Evolutionary conservation across 2,888 invertebrate genomes (phyloP).

Genomic region (Plagiodera versicolora): DNA sequence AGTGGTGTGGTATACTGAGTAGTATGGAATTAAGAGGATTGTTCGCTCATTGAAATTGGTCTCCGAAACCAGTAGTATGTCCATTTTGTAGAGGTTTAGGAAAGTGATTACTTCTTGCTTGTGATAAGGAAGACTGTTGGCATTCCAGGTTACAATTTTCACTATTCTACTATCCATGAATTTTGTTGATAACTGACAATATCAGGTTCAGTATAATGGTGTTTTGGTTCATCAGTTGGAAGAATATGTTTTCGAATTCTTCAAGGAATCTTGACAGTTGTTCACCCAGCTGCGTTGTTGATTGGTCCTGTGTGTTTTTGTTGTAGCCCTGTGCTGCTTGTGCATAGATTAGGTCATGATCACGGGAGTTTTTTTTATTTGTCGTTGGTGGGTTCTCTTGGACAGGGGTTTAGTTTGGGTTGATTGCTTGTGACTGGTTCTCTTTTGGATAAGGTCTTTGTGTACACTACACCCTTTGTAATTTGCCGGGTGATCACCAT

Average conservation of each 20-base stretch:
- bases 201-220: conserved; percentile 10
- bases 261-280: conserved; percentile 10
- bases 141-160: conserved; percentile 8
- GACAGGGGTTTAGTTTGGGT: not conserved
- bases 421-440: not conserved
- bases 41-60: conserved; percentile 34
- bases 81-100: conserved; percentile 29
- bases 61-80: conserved; percentile 29
- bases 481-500: not conserved
- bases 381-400: not conserved
- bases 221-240: conserved; percentile 8
- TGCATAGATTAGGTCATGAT: not conserved
- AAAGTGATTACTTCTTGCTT: conserved; percentile 27
- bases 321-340: not conserved
- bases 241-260: not conserved
- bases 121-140: conserved; percentile 31
- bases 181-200: conserved; percentile 3
- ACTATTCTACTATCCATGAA: conserved; percentile 4
- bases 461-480: not conserved
- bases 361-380: not conserved
- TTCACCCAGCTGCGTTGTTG: not conserved
- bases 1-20: conserved; percentile 24
- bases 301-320: conserved; percentile 7
- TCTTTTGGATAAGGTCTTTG: conserved; percentile 1
- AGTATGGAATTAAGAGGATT: conserved; percentile 27